Percentiles rank a stretch among this genome's conserved stretches.
Evolutionary conservation across 1,140 invertebrate genomes (phyloP).

Genomic region (Drosophila melanogaster): DNA sequence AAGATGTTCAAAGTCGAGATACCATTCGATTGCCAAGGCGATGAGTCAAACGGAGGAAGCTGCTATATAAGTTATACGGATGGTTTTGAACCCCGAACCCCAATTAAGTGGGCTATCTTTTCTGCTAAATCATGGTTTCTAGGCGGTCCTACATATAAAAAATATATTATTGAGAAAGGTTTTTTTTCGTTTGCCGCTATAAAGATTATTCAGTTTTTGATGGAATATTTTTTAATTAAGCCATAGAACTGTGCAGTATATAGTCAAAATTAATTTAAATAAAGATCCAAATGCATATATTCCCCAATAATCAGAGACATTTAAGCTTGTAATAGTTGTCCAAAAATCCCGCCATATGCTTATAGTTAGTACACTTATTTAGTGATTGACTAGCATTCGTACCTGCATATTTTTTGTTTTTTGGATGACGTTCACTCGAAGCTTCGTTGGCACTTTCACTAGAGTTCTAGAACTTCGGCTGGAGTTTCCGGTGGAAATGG

Average conservation of each 20-base stretch:
- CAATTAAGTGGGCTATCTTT: not conserved
- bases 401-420: conserved; percentile 41
- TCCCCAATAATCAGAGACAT: not conserved
- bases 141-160: too few relatives aligned
- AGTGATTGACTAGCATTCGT: conserved; percentile 14
- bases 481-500: conserved; percentile 8
- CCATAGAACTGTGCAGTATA: too few relatives aligned
- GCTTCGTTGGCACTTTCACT: conserved; percentile 39
- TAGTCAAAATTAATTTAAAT: too few relatives aligned
- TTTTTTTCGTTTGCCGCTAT: not conserved
- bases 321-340: not conserved
- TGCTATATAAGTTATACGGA: conserved; percentile 7
- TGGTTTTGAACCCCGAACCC: not conserved
- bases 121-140: not conserved
- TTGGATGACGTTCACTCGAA: conserved; percentile 17
- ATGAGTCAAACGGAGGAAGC: conserved; percentile 25
- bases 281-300: not conserved
- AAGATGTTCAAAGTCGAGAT: conserved; percentile 12
- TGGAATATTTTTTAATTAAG: not conserved
- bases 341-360: not conserved
- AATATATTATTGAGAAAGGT: conserved; percentile 3
- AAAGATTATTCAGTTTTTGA: not conserved
- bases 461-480: conserved; percentile 34
- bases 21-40: not conserved
- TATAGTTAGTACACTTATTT: not conserved